phyloP scores from a whole-genome alignment of 2,113 vertebrate species.

The Chunga burmeisteri region DNA sequence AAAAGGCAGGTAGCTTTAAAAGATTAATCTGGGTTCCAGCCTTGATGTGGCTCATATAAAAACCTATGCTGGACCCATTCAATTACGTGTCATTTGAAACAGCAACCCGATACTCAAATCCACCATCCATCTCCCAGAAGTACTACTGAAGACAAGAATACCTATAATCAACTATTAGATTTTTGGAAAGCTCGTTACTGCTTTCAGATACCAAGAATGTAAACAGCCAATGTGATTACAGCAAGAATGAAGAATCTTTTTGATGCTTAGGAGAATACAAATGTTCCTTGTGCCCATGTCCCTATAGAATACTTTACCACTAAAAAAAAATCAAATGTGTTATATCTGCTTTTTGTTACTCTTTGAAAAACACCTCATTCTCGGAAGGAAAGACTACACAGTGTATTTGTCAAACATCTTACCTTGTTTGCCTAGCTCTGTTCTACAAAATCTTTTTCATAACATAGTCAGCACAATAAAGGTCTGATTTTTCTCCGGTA shows the following conservation, averaged over 20 bases:
- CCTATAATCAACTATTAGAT: neutral
- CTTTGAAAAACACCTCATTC: neutral
- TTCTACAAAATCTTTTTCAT: neutral
- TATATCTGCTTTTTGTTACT: neutral
- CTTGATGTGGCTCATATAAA: neutral
- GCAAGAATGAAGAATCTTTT: neutral
- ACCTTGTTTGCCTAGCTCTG: neutral
- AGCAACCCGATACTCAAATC: neutral
- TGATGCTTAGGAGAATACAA: neutral
- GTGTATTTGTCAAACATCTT: neutral
- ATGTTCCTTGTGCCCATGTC: neutral
- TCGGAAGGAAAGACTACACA: neutral
- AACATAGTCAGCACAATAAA: neutral
- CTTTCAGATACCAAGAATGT: neutral
- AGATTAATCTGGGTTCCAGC: neutral
- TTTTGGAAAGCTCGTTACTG: neutral
- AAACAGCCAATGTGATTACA: neutral
- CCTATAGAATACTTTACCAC: neutral
- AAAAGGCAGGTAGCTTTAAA: neutral
- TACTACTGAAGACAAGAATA: neutral
- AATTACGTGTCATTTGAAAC: neutral
- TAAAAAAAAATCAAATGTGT: neutral
- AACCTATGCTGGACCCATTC: neutral
- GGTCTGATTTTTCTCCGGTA: neutral
- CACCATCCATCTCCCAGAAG: neutral